phyloP scores from a whole-genome alignment of 2,888 invertebrate species.

The Muscina levida region DNA sequence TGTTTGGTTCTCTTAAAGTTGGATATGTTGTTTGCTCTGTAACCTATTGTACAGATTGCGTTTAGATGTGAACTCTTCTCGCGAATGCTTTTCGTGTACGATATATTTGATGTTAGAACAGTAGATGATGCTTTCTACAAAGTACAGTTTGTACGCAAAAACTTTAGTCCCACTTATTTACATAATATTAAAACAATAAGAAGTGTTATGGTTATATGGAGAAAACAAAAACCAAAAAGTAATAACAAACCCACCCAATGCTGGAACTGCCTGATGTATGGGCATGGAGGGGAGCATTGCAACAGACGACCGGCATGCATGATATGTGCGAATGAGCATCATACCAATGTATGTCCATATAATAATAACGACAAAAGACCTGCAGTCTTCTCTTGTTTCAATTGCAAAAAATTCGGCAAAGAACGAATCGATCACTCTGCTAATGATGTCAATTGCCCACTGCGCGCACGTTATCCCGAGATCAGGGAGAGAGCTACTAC shows the following conservation, averaged over 20 bases:
- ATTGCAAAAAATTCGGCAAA: too few species aligned
- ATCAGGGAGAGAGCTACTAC: not conserved
- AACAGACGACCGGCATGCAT: constrained; percentile 16
- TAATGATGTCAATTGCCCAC: not conserved
- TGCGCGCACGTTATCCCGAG: not conserved
- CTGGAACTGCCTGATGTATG: constrained; percentile 48
- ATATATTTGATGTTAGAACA: not conserved
- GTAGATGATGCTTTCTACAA: constrained; percentile 25
- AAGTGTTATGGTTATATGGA: constrained; percentile 31
- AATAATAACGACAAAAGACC: too few species aligned
- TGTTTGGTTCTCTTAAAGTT: too few species aligned
- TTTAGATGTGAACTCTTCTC: too few species aligned
- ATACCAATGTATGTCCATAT: not conserved
- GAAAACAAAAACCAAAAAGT: too few species aligned
- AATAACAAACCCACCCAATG: constrained; percentile 33
- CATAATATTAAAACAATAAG: constrained; percentile 21
- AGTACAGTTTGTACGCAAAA: constrained; percentile 11
- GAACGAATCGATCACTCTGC: too few species aligned
- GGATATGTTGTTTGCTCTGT: too few species aligned
- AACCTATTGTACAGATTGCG: too few species aligned
- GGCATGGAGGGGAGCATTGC: constrained; percentile 34
- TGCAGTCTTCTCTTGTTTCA: too few species aligned
- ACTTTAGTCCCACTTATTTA: constrained; percentile 9
- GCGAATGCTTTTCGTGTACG: too few species aligned
- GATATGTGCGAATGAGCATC: constrained; percentile 9